Evolutionary conservation across 2,797 vertebrate species (phyloP).

Genomic region (Mus spretus): DNA sequence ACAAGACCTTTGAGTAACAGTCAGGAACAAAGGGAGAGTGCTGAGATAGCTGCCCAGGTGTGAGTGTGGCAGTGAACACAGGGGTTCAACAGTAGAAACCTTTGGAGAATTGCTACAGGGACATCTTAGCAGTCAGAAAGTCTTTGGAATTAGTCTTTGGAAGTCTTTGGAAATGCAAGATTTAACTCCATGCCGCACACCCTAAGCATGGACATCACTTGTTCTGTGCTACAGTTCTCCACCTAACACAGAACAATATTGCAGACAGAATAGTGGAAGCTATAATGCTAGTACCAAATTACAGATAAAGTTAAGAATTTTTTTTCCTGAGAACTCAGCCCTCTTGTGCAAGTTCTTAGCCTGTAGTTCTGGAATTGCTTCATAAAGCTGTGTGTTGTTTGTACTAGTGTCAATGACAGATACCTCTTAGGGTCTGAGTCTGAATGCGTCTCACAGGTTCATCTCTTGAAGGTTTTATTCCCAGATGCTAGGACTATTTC

Average conservation of each 20-base stretch:
- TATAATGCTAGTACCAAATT: background rate
- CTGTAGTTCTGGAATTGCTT: background rate
- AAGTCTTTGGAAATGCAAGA: background rate
- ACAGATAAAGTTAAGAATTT: background rate
- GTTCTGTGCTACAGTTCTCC: background rate
- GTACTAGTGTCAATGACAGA: background rate
- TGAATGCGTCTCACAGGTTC: background rate
- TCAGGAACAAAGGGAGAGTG: background rate
- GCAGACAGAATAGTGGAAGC: background rate
- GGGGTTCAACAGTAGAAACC: background rate
- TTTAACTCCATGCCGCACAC: background rate
- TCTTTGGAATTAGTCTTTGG: background rate
- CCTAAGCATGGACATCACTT: background rate
- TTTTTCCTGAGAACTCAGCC: background rate
- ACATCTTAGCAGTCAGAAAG: background rate
- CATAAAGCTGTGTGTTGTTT: background rate
- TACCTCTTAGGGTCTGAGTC: background rate
- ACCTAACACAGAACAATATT: background rate
- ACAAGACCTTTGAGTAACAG: background rate
- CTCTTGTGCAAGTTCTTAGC: background rate
- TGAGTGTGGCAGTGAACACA: too few species aligned
- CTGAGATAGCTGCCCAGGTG: too few species aligned
- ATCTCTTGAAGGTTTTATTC: background rate
- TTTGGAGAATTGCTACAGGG: accelerated
- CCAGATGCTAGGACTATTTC: background rate